phyloP scores from a whole-genome alignment of 2,888 invertebrate genomes.

The Drosophila prostipennis region DNA sequence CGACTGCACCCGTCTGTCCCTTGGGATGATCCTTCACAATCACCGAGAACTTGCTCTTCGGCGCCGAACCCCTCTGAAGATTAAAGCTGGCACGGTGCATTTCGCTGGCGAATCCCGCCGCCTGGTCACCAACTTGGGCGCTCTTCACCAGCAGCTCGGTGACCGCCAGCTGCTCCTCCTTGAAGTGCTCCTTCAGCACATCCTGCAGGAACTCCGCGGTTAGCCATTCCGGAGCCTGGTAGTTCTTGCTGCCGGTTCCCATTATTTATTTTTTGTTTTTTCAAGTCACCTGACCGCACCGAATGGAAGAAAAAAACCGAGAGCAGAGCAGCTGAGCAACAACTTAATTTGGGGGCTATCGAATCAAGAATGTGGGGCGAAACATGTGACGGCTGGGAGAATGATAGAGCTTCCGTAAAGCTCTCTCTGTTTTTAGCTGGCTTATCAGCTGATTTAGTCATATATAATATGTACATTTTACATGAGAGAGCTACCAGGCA shows the following conservation, averaged over 20 bases:
- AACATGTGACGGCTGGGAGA: conserved; percentile 29
- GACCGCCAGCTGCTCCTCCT: conserved; percentile 78
- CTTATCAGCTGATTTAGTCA: conserved; percentile 20
- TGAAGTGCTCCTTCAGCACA: conserved; percentile 82
- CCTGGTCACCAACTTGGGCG: conserved; percentile 65
- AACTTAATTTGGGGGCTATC: conserved; percentile 45
- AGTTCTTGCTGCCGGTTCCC: conserved; percentile 81
- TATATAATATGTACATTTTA: conserved; percentile 1
- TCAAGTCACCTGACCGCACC: conserved; percentile 78
- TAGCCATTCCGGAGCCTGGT: conserved; percentile 82
- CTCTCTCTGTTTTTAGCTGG: conserved; percentile 62
- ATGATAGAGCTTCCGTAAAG: conserved; percentile 43
- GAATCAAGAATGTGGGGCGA: conserved; percentile 36
- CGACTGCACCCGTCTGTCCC: conserved; percentile 82
- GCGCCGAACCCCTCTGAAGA: conserved; percentile 70
- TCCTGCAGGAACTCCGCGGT: conserved; percentile 82
- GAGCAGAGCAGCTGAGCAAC: conserved; percentile 42
- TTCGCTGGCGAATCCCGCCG: conserved; percentile 82
- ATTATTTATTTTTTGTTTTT: conserved; percentile 44
- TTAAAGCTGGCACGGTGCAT: conserved; percentile 83
- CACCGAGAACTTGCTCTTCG: conserved; percentile 79
- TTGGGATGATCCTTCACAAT: conserved; percentile 83
- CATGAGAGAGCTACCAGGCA: conserved; percentile 1
- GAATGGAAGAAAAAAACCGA: conserved; percentile 16
- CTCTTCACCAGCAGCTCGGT: conserved; percentile 76